Evolutionary conservation across 2,888 invertebrate genomes (phyloP).

Genomic region (Sinotaia quadrata): DNA sequence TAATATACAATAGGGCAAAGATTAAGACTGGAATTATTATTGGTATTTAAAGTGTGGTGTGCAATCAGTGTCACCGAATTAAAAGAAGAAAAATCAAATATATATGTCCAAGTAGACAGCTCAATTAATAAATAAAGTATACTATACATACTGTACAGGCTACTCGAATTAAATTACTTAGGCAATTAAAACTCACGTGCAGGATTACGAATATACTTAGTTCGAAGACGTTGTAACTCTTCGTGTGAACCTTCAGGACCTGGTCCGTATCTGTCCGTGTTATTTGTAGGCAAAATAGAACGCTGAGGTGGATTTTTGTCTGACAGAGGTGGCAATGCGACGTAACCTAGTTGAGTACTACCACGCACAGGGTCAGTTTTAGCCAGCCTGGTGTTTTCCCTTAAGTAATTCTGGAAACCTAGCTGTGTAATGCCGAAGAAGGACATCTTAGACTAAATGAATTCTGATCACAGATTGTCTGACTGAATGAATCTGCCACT

Average conservation of each 20-base stretch:
- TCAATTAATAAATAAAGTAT: too few relatives aligned
- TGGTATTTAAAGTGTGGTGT: too few relatives aligned
- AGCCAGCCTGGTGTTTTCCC: constrained; percentile 57
- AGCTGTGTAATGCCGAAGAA: constrained; percentile 69
- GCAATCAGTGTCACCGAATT: too few relatives aligned
- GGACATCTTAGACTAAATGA: constrained; percentile 54
- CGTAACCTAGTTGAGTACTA: constrained; percentile 57
- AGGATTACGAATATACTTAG: constrained; percentile 64
- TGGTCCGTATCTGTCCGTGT: constrained; percentile 63
- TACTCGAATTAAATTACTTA: too few relatives aligned
- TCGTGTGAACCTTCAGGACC: constrained; percentile 64
- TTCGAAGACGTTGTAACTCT: constrained; percentile 64
- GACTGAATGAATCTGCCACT: too few relatives aligned
- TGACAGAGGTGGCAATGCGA: constrained; percentile 62
- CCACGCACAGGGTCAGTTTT: constrained; percentile 54
- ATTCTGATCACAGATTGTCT: not conserved
- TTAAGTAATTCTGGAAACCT: constrained; percentile 69
- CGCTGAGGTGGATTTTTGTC: constrained; percentile 52
- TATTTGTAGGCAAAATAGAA: constrained; percentile 64
- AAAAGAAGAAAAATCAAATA: too few relatives aligned
- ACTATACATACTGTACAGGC: too few relatives aligned
- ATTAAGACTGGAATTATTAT: too few relatives aligned
- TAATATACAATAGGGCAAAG: too few relatives aligned
- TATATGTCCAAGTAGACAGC: too few relatives aligned
- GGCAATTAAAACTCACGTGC: constrained; percentile 53